Conservation (phyloP, 1,140 invertebrate species). For the Melipona quadrifasciata region DNA sequence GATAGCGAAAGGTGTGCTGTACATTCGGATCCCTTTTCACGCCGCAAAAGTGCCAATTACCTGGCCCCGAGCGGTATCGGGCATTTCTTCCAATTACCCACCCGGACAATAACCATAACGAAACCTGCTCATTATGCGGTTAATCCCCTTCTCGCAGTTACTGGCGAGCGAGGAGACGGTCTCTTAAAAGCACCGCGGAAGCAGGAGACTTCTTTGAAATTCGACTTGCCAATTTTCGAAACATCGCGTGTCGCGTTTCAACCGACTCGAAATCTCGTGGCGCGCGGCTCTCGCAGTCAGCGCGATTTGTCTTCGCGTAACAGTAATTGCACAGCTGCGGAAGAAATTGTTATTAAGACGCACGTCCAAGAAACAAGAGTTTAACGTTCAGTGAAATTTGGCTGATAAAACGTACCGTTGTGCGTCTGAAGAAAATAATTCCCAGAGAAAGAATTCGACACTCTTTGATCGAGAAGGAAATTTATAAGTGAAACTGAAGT, state of each 20-base stretch:
- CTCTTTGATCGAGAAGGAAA: too few relatives aligned
- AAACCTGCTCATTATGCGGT: constrained; percentile 7
- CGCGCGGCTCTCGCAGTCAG: too few relatives aligned
- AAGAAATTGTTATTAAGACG: too few relatives aligned
- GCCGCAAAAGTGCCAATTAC: not conserved
- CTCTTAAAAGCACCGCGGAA: not conserved
- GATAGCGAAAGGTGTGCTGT: not conserved
- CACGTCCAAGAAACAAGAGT: too few relatives aligned
- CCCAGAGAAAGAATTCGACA: too few relatives aligned
- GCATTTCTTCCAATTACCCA: constrained; percentile 3
- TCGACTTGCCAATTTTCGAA: not conserved
- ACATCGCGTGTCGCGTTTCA: not conserved
- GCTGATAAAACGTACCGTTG: too few relatives aligned
- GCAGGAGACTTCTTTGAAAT: not conserved
- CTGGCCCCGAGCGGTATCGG: not conserved
- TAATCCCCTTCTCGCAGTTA: constrained; percentile 22
- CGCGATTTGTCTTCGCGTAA: too few relatives aligned
- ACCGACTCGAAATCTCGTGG: not conserved
- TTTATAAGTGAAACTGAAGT: too few relatives aligned
- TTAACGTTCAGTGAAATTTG: too few relatives aligned
- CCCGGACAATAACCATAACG: constrained; percentile 15
- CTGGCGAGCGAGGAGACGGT: not conserved
- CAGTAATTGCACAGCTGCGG: too few relatives aligned
- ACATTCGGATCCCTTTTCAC: not conserved
- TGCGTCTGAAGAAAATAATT: too few relatives aligned